Base-by-base conservation (phyloP, 2,888 invertebrate genomes). In the Euplagia quadripunctaria region DNA sequence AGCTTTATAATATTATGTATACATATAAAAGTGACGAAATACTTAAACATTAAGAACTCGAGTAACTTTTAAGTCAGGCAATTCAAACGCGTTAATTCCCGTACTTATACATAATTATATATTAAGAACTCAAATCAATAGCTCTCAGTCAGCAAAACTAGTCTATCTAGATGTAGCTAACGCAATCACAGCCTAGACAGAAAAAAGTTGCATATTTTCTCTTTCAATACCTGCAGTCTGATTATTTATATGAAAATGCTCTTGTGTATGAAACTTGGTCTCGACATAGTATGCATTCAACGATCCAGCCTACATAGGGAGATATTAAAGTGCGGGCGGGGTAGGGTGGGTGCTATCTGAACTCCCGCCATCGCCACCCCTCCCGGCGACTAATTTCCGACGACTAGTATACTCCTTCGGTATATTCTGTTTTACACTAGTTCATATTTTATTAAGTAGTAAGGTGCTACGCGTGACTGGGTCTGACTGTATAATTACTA, bases 321-420 rank as follows among this genome's bases (percentile, higher is more conserved):
- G 90, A 87, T 88, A 89, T 88, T 89, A 89, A 88, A 90, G 87
- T 83, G 81, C 80, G 80, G 81, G 82, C 41, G 79, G 84, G 79
- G 73, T 75, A 73, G 74, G 79, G 78, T 71, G 82, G 84, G 85
- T 84, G 89, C 90, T 91, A 91, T 91, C 88, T 89, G 89, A 87
- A 89, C 85, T 79, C 86, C 82, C 80, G 74, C 82, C 82, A 63
- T 52, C 31, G 43, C 61, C 68, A 61, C 77, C 86, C 91, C 84
- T 81, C 87, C 91, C 94, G 91, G 93, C 92, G 94, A 94, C 94
- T 95, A 94, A 95, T 95, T 94, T 95, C 94, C 94, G 94, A 92
- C 93, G 90, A 89, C 89, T 88, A 90, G 87, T 89, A 87, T 85
- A 86, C 82, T 86, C 84, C 83, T 86, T 85, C 86, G 82, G 80